These are phyloP conservation scores for Sminthopsis crassicaudata DNA, from an alignment of 2,113 vertebrate species.

Conservation along the genomic window DNA sequence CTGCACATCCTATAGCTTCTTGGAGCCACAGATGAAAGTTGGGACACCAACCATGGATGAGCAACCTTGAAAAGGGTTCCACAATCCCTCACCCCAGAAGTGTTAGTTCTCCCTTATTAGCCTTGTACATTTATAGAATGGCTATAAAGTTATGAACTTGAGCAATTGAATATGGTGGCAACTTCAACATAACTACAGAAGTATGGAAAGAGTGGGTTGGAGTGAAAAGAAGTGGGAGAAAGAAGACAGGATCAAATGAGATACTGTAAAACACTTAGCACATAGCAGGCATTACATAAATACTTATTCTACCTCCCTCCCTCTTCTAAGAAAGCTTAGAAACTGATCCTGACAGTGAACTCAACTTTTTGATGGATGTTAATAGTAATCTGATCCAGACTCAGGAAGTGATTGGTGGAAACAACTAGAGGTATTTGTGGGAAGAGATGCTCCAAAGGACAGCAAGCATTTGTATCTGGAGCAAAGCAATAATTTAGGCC, in stretches of 20 bases:
- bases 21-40: background rate
- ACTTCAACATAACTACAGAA: background rate
- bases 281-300: background rate
- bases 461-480: background rate
- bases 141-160: background rate
- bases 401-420: background rate
- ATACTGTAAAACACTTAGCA: background rate
- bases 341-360: background rate
- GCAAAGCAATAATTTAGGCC: background rate
- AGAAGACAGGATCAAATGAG: background rate
- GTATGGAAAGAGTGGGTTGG: background rate
- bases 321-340: background rate
- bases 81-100: background rate
- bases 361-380: background rate
- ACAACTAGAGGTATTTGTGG: background rate
- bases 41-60: background rate
- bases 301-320: background rate
- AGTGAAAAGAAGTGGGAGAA: background rate
- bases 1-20: background rate
- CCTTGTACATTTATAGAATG: background rate
- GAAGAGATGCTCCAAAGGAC: background rate
- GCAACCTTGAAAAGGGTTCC: background rate
- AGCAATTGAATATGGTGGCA: background rate
- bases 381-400: background rate
- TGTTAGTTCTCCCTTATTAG: background rate